Evolutionary conservation across 2,113 vertebrate species (phyloP).

Genomic region (Nycticryphes semicollaris): DNA sequence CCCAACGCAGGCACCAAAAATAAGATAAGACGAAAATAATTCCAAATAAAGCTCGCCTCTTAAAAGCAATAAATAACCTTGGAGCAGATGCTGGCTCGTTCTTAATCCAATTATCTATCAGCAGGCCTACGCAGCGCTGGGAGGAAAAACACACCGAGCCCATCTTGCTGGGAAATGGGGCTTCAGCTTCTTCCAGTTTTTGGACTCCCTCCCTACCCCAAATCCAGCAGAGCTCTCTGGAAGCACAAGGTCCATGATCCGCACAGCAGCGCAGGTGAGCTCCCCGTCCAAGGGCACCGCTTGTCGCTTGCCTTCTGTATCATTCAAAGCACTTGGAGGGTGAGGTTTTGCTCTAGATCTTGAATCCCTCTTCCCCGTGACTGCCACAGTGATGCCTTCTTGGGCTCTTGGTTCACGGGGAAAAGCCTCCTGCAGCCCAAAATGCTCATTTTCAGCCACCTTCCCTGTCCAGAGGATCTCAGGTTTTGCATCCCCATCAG

Average conservation of each 20-base stretch:
- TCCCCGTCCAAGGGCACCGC: neutral
- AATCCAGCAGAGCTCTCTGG: neutral
- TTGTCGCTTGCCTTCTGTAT: neutral
- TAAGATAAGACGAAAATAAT: neutral
- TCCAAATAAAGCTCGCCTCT: neutral
- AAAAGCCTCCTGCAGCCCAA: neutral
- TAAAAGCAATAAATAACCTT: neutral
- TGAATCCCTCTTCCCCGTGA: neutral
- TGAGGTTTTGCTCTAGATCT: neutral
- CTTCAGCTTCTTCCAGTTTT: neutral
- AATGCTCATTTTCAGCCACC: neutral
- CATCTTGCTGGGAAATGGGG: neutral
- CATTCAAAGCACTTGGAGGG: fast-evolving
- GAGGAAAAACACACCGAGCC: neutral
- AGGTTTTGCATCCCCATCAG: neutral
- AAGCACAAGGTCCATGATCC: fast-evolving
- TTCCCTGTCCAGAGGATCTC: neutral
- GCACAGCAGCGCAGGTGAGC: neutral
- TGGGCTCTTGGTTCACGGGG: neutral
- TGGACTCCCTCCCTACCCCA: neutral
- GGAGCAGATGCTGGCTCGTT: conserved; percentile 2
- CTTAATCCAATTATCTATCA: neutral
- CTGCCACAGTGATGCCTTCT: neutral
- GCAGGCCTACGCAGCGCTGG: neutral
- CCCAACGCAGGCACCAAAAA: neutral